Base-by-base conservation (phyloP, 2,888 invertebrate species). In the Cetonia aurata region DNA sequence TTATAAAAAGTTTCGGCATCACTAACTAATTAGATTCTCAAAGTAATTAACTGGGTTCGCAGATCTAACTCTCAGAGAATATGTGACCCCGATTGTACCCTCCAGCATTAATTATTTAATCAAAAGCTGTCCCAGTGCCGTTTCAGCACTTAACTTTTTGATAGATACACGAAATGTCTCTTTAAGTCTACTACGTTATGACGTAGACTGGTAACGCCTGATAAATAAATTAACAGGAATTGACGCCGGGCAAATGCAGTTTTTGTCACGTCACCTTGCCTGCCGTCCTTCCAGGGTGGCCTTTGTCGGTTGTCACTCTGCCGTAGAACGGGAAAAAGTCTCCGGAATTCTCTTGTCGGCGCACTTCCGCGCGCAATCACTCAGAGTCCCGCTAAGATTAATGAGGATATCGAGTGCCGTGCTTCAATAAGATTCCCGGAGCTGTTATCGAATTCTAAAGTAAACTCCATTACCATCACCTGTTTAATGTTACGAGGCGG, bases 111-210 rank as follows among this genome's bases (percentile, higher is more conserved):
- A 50, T 19, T 19, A 15, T 50, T 19, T 50, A 25, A 19, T 50
- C 75, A 73, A 72, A 76, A 76, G 76, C 77, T 77, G 77, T 78
- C 77, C 75, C 76, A 75, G 75, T 77, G 78, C 77, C 78, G 79
- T 78, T 44, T 59, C 42, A 59, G 57, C 57, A 42, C 37, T 42
- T n/a, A 60, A 48, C 15, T 60, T 46, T 31, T 31, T 9, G 9
- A 31, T 15, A 60, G 31, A 19, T 46, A 25, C 15, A 60, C 15
- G 33, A 48, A 60, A 60, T 13, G 13, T 33, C 60, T 46, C 41
- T 60, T 46, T 48, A 60, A 48, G 31, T 25, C 25, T 13, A 31
- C 46, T 15, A 10, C 4, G 42, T 19, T 41, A 15, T 15, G 25
- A 42, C 46, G 31, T 46, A 8, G n/a, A 31, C 13, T 33, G 31